Percentiles rank a stretch among this genome's conserved stretches.
Conservation (phyloP, 2,888 invertebrate genomes). For the Tyria jacobaeae region DNA sequence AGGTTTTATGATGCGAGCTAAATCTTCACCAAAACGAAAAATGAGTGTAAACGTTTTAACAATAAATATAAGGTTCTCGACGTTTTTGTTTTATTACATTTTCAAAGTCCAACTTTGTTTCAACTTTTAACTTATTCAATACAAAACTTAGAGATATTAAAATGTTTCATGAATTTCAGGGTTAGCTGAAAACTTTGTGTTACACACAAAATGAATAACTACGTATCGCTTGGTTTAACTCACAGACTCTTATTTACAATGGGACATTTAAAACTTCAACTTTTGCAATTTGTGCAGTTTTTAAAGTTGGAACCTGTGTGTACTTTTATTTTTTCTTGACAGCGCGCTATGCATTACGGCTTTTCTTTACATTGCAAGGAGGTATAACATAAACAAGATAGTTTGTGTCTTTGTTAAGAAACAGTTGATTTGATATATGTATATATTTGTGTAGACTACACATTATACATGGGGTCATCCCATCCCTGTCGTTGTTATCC, state of each 20-base stretch:
- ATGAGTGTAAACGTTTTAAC: neutral
- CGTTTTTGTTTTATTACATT: neutral
- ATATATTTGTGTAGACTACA: too few species aligned
- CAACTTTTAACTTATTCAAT: slow-evolving; percentile 1
- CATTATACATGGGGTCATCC: too few species aligned
- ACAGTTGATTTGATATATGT: neutral
- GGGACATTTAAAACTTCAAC: slow-evolving; percentile 22
- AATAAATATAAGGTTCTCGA: neutral
- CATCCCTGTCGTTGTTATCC: too few species aligned
- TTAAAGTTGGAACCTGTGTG: slow-evolving; percentile 31
- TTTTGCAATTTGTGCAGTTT: slow-evolving; percentile 34
- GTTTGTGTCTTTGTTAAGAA: neutral
- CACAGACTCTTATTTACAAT: slow-evolving; percentile 14
- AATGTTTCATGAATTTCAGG: slow-evolving; percentile 12
- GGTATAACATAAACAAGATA: neutral
- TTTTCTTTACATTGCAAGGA: slow-evolving; percentile 7
- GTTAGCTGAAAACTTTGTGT: slow-evolving; percentile 22
- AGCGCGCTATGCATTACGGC: neutral
- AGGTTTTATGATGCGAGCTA: too few species aligned
- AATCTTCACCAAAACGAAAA: too few species aligned
- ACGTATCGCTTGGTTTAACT: slow-evolving; percentile 37
- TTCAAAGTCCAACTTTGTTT: neutral
- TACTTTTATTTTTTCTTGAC: slow-evolving; percentile 16
- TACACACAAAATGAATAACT: slow-evolving; percentile 27
- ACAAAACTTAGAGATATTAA: slow-evolving; percentile 24